Conservation (phyloP, 2,888 invertebrate species). For the Pollenia angustigena region DNA sequence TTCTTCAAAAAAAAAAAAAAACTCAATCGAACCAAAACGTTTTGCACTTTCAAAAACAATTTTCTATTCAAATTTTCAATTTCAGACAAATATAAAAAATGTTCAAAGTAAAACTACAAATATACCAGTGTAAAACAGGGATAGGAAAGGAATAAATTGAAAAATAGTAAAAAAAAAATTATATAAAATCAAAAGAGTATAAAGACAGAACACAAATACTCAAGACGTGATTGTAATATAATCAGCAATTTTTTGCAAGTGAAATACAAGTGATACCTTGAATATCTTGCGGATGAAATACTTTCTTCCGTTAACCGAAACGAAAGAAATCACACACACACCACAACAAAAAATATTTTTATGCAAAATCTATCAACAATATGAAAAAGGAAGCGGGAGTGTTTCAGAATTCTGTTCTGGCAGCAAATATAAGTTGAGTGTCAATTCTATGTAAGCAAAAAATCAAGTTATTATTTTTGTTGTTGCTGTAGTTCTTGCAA, state of each 20-base stretch:
- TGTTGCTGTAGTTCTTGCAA: background rate
- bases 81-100: constrained; percentile 47
- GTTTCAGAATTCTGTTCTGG: constrained; percentile 19
- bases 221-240: constrained; percentile 72
- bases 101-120: constrained; percentile 3
- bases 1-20: constrained; percentile 15
- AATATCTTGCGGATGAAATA: constrained; percentile 40
- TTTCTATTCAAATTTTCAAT: constrained; percentile 72
- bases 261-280: constrained; percentile 52
- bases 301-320: constrained; percentile 22
- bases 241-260: constrained; percentile 63
- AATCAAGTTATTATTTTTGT: constrained; percentile 40
- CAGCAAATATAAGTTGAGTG: constrained; percentile 54
- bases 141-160: constrained; percentile 43
- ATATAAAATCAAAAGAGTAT: constrained; percentile 13
- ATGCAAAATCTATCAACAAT: constrained; percentile 17
- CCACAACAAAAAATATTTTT: constrained; percentile 11
- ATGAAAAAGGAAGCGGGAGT: constrained; percentile 9
- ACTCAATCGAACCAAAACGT: constrained; percentile 42
- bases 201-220: constrained; percentile 63
- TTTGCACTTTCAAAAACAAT: constrained; percentile 72
- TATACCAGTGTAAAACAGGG: constrained; percentile 6
- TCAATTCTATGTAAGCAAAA: constrained; percentile 57
- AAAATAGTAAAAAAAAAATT: background rate
- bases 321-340: background rate